Conservation (phyloP, 2,797 vertebrate genomes). For the Phoebastria nigripes region DNA sequence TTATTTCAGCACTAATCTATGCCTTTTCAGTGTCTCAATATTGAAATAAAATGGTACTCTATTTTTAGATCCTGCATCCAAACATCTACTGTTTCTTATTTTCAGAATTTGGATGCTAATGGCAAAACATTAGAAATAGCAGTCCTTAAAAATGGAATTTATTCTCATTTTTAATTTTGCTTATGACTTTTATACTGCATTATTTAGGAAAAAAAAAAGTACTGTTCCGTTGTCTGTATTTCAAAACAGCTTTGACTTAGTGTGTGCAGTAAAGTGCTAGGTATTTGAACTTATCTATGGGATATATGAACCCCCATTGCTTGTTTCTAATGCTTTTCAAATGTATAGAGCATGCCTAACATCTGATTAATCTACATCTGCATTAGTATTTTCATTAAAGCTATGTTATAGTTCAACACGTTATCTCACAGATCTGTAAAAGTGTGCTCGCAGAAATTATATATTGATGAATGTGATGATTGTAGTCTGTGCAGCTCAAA, state of each 20-base stretch:
- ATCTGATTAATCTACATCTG: background rate
- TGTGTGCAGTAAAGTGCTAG: background rate
- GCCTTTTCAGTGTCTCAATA: background rate
- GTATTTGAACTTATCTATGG: background rate
- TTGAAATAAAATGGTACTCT: background rate
- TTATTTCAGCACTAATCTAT: background rate
- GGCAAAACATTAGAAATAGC: background rate
- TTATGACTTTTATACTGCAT: background rate
- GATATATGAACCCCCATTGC: background rate
- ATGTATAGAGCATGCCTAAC: background rate
- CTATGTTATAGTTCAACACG: background rate
- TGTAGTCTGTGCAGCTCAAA: background rate
- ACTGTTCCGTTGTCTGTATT: background rate
- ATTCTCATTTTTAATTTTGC: background rate
- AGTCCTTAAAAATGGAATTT: background rate
- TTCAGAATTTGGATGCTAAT: background rate
- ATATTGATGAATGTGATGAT: background rate
- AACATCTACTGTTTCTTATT: background rate
- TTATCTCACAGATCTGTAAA: background rate
- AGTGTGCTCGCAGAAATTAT: background rate
- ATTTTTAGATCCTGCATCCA: background rate
- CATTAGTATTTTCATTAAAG: background rate
- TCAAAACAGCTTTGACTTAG: background rate
- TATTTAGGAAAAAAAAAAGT: background rate
- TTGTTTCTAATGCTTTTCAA: background rate